Percentiles rank a stretch among this genome's conserved stretches.
Evolutionary conservation across 2,113 vertebrate species (phyloP).

Genomic region (Meles meles): DNA sequence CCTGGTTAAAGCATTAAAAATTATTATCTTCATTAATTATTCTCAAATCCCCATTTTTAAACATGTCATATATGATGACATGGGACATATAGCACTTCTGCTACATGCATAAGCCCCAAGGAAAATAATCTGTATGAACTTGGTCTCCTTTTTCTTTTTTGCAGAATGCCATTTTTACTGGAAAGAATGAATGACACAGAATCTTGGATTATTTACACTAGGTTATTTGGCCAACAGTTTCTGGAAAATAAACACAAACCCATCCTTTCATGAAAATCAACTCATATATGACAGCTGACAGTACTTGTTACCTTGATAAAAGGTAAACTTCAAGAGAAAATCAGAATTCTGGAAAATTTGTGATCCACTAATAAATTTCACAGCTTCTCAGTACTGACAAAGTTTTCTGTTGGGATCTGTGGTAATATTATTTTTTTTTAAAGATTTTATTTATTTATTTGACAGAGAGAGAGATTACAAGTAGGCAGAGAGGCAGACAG

Average conservation of each 20-base stretch:
- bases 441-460: too few relatives aligned
- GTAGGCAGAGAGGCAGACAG: too few relatives aligned
- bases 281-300: neutral
- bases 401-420: neutral
- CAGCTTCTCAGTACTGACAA: neutral
- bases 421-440: neutral
- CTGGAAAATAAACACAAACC: neutral
- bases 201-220: neutral
- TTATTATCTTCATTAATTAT: neutral
- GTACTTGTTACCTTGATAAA: neutral
- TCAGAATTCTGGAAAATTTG: neutral
- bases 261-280: neutral
- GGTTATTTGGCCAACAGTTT: neutral
- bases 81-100: neutral
- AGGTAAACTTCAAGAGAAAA: neutral
- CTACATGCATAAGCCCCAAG: neutral
- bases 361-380: neutral
- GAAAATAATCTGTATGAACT: neutral
- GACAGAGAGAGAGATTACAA: too few relatives aligned
- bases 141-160: neutral
- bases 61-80: neutral
- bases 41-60: neutral
- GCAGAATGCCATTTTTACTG: neutral
- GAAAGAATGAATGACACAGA: neutral
- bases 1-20: neutral